Evolutionary conservation across 2,797 vertebrate species (phyloP).

Genomic region (Philypnodon macrostomus): DNA sequence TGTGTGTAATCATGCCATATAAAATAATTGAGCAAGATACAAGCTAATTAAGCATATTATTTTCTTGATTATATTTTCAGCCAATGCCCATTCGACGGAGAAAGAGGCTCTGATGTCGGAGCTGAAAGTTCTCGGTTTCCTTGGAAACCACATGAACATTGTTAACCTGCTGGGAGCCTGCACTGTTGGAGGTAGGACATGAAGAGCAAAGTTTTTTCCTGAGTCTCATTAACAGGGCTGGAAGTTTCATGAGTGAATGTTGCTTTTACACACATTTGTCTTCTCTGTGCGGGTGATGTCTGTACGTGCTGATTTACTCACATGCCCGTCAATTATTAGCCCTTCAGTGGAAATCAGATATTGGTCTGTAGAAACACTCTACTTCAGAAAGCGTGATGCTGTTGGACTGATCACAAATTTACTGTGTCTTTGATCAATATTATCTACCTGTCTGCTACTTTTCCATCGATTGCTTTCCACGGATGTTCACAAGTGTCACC

Average conservation of each 20-base stretch:
- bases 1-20: too few relatives aligned
- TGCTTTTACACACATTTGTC: conserved; percentile 1
- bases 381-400: conserved; percentile 21
- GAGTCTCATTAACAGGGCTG: neutral
- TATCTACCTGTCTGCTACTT: conserved; percentile 26
- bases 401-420: conserved; percentile 39
- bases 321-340: neutral
- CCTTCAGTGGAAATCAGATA: conserved; percentile 50
- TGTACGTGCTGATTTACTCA: conserved; percentile 20
- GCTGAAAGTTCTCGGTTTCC: conserved; percentile 95
- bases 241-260: neutral
- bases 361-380: conserved; percentile 16
- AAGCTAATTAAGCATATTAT: neutral
- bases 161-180: conserved; percentile 96
- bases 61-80: conserved; percentile 67
- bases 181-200: conserved; percentile 87
- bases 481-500: conserved; percentile 12
- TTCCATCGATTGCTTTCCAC: conserved; percentile 35
- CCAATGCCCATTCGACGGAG: conserved; percentile 92
- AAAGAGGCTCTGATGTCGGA: conserved; percentile 98
- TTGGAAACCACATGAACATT: conserved; percentile 95
- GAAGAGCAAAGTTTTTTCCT: conserved; percentile 5
- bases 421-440: conserved; percentile 30
- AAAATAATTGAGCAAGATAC: neutral
- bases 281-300: neutral